Evolutionary conservation across 2,113 vertebrate species (phyloP), one percentile per base, ranked within the genome.

Genomic region (Cebidichthys violaceus): DNA sequence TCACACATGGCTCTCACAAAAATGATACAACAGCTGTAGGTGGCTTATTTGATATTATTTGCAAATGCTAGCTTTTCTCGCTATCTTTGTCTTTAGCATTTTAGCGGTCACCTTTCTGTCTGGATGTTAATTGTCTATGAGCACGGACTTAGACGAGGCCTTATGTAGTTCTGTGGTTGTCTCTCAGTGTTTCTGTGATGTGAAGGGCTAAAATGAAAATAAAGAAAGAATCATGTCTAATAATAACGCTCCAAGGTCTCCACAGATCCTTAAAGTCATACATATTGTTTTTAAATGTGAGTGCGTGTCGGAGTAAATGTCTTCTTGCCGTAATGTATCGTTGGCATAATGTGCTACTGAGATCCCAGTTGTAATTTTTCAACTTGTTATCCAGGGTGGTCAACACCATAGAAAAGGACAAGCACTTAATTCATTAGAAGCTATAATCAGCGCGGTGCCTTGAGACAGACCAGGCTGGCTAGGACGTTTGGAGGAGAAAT

Each of bases 401-500:
- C 76, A 87, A 79, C 82, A 86, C 70, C 64, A 70, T 0, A 52
- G 70, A 75, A 35, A 7, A 82, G 45, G 82, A 81, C 74, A 80
- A 69, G 83, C 79, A 77, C 61, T 79, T 82, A 67, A 74, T 84
- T 89, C 71, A 74, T 73, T 85, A 89, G 82, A 85, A 84, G 77
- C 76, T 83, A 33, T 89, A 89, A 93, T 90, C 83, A 79, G 78
- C 70, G 70, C 14, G 47, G 89, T 1, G 82, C 86, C 31, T 52
- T 79, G 81, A 87, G 81, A 87, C 82, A 74, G 80, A 83, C 79
- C 1, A 57, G 82, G 43, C 77, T 43, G 27, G 70, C 83, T 39
- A 83, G 90, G 87, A 88, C 85, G 1, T 88, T 89, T 89, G 65
- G 82, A 91, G 90, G 85, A 85, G 83, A 87, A 86, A 80, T 73